These are phyloP conservation scores for Mesembrinibis cayennensis DNA, from an alignment of 2,113 vertebrate species.

Conservation along the genomic window DNA sequence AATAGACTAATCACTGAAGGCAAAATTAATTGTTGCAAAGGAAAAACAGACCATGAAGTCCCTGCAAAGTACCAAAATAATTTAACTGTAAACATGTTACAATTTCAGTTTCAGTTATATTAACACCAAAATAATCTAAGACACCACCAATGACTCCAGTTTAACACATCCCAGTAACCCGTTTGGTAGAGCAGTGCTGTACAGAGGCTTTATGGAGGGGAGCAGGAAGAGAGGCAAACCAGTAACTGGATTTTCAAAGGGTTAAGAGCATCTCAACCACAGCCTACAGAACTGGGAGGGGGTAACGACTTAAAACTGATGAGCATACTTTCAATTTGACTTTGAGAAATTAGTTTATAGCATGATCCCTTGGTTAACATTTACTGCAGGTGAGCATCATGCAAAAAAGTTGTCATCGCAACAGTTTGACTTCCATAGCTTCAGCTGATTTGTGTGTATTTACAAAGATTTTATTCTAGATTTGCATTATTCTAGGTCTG, in stretches of 20 bases:
- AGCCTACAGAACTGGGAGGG: accelerated
- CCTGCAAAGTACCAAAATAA: not conserved
- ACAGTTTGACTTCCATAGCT: not conserved
- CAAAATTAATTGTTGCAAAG: not conserved
- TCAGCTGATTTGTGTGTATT: not conserved
- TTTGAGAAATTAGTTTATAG: not conserved
- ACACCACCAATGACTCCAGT: not conserved
- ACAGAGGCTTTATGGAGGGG: not conserved
- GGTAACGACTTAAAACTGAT: not conserved
- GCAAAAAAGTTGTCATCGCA: not conserved
- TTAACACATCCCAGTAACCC: not conserved
- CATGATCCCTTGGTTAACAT: not conserved
- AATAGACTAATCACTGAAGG: not conserved
- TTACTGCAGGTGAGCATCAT: not conserved
- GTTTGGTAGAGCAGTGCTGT: accelerated
- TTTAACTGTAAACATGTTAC: not conserved
- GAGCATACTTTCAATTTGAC: not conserved
- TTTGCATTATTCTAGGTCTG: not conserved
- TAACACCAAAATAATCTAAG: not conserved
- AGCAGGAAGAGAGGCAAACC: not conserved
- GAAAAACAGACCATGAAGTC: not conserved
- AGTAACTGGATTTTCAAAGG: not conserved
- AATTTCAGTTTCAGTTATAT: not conserved
- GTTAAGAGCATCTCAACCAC: not conserved
- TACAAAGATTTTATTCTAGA: not conserved